These are phyloP conservation scores for Leptogaster cylindrica DNA, from an alignment of 2,888 invertebrate species.

Conservation along the genomic window DNA sequence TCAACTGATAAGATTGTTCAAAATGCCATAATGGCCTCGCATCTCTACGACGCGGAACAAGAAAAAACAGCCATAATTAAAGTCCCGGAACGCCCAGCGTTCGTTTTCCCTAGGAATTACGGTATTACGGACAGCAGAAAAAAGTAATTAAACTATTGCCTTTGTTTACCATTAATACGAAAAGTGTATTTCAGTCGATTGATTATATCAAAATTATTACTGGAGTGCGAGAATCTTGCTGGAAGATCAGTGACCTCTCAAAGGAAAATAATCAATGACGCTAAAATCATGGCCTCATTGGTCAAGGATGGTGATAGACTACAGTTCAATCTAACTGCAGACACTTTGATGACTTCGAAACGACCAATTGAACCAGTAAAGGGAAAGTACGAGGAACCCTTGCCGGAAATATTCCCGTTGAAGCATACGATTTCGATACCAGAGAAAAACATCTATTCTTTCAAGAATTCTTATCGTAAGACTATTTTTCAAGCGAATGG, in stretches of 20 bases:
- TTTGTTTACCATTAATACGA: not conserved
- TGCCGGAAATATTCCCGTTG: conserved; percentile 80
- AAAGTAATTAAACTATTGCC: too few relatives aligned
- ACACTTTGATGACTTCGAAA: conserved; percentile 71
- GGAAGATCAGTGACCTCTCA: conserved; percentile 65
- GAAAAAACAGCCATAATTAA: conserved; percentile 76
- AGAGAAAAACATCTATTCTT: conserved; percentile 69
- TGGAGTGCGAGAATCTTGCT: conserved; percentile 71
- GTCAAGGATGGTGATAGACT: conserved; percentile 68
- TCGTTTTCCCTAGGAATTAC: conserved; percentile 73
- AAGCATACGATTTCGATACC: conserved; percentile 61
- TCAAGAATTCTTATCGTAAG: conserved; percentile 75
- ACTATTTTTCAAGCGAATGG: too few relatives aligned
- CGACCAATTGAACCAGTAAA: conserved; percentile 66
- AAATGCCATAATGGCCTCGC: conserved; percentile 69
- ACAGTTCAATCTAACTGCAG: conserved; percentile 70
- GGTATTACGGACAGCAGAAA: conserved; percentile 76
- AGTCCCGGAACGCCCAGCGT: conserved; percentile 73
- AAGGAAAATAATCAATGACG: conserved; percentile 68
- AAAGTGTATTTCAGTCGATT: conserved; percentile 67
- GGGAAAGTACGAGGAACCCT: conserved; percentile 63
- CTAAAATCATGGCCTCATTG: conserved; percentile 66
- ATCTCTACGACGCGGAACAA: conserved; percentile 80
- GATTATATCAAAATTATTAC: conserved; percentile 69
- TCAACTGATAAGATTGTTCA: conserved; percentile 68